Evolutionary conservation across 1,140 invertebrate genomes (phyloP), one percentile per base, ranked within the genome.

Genomic region (Temnothorax nylanderi): DNA sequence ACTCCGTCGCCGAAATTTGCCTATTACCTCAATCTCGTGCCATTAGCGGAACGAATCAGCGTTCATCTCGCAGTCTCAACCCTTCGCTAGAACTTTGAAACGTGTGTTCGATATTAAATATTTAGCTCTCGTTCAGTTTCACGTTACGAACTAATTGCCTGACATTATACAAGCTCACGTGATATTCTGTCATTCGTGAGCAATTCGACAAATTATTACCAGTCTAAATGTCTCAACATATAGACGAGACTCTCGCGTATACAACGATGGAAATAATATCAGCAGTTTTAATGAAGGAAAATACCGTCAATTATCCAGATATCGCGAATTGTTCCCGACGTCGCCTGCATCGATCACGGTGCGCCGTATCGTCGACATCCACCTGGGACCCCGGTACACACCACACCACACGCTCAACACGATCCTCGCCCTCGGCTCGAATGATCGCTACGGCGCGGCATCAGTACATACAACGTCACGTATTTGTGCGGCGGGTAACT

Each of bases 401-500:
- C 51, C 67, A 74, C 58, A 74, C 51, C 67, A 84, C 58, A 74
- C 41, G 41, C 80, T 54, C 71, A 34, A 37, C 34, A 21, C 16
- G 21, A 64, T 65, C 58, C 82, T 44, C 44, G 21, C n/a, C 21
- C 77, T 13, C 72, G 74, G 37, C 18, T 51, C 82, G 60, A 78
- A 85, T 78, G 82, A 85, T 85, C 47, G 82, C 75, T 54, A 64
- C 74, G 60, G 72, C 51, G 69, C 80, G 54, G 60, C 74, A 37
- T 85, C 82, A 78, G 37, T 85, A 78, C 34, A 85, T 78, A 67
- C 82, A 77, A 85, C 62, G 58, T 85, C 82, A 64, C 82, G 82
- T 78, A 85, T 85, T 85, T 85, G 82, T 78, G 82, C 47, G 49
- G 75, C 82, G 58, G 74, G 74, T 78, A 62, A 76, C 82, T 85